These are phyloP conservation scores for Paragorgia papillata DNA, from an alignment of 92 coral and sea anemone genomes.

Conservation along the genomic window DNA sequence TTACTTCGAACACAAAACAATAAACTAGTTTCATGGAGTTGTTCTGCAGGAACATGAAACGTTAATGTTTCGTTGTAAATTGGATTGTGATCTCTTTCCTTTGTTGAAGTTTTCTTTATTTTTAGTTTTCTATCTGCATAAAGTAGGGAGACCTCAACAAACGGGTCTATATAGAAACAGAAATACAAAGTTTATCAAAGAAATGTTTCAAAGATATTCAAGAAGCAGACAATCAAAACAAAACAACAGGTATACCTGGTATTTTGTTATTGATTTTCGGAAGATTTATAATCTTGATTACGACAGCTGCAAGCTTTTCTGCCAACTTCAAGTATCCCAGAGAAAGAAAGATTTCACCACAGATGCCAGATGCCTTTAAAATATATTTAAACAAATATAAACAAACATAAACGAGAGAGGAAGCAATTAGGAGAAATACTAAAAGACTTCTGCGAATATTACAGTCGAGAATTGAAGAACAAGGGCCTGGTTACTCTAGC, in stretches of 20 bases:
- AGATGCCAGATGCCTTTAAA: slow-evolving; percentile 57
- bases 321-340: slow-evolving; percentile 93
- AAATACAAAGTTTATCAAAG: not conserved
- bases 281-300: slow-evolving; percentile 73
- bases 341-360: slow-evolving; percentile 90
- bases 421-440: not conserved
- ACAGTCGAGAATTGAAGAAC: too few relatives aligned
- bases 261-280: slow-evolving; percentile 35
- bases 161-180: slow-evolving; percentile 57
- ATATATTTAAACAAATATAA: not conserved
- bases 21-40: slow-evolving; percentile 84
- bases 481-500: too few relatives aligned
- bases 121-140: slow-evolving; percentile 72
- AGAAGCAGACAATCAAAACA: too few relatives aligned
- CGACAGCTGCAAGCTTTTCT: slow-evolving; percentile 82
- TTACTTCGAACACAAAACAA: slow-evolving; percentile 68
- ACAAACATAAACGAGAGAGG: not conserved
- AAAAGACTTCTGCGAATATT: too few relatives aligned
- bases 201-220: not conserved
- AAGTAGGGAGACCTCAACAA: slow-evolving; percentile 69
- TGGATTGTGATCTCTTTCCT: slow-evolving; percentile 67
- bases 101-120: slow-evolving; percentile 65
- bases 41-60: slow-evolving; percentile 81
- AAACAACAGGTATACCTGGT: slow-evolving; percentile 48
- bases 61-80: slow-evolving; percentile 89